These are phyloP conservation scores for Cotesia vestalis DNA, from an alignment of 1,140 invertebrate species.

Conservation along the genomic window DNA sequence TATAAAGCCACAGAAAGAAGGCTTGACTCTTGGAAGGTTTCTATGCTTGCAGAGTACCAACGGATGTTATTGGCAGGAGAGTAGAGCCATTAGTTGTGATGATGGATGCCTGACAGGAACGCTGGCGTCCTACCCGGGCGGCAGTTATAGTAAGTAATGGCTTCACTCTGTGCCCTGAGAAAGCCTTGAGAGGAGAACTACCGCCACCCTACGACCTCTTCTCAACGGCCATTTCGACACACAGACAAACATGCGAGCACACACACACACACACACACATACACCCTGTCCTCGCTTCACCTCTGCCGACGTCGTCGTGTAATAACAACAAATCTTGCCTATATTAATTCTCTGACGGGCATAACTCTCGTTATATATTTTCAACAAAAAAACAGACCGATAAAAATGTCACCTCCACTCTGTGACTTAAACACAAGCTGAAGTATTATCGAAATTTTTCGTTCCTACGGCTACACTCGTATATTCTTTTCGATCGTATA, in stretches of 20 bases:
- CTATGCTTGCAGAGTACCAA: conserved; percentile 41
- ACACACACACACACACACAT: conserved; percentile 30
- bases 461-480: not conserved
- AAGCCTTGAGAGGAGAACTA: conserved; percentile 49
- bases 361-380: conserved; percentile 55
- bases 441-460: conserved; percentile 8
- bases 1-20: conserved; percentile 23
- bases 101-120: conserved; percentile 65
- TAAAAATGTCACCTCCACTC: conserved; percentile 38
- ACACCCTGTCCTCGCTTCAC: conserved; percentile 30
- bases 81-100: conserved; percentile 64
- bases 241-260: not conserved
- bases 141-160: conserved; percentile 67
- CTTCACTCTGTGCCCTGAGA: conserved; percentile 62
- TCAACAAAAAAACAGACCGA: conserved; percentile 35
- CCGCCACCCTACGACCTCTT: conserved; percentile 35
- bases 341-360: conserved; percentile 64
- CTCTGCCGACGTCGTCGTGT: conserved; percentile 47
- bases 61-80: conserved; percentile 65
- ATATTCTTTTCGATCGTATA: too few relatives aligned
- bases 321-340: conserved; percentile 66
- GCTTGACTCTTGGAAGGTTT: conserved; percentile 42
- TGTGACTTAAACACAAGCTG: conserved; percentile 11
- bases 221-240: conserved; percentile 31
- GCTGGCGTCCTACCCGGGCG: conserved; percentile 57